These are phyloP conservation scores for Rhynchopsitta pachyrhyncha DNA, from an alignment of 2,113 vertebrate genomes.

Conservation along the genomic window DNA sequence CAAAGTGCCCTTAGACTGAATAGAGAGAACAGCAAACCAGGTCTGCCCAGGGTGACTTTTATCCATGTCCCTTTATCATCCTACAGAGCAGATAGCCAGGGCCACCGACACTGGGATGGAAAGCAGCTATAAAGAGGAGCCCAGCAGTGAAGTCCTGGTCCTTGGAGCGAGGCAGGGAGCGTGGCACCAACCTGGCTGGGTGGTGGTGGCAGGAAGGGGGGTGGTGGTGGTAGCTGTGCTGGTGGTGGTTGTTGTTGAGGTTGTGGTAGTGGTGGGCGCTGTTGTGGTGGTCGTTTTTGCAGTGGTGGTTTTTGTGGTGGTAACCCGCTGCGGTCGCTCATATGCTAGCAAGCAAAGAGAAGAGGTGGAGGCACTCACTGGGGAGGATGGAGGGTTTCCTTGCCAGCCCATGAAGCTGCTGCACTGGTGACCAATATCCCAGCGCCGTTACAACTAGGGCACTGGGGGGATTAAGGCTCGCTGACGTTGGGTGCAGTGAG, in stretches of 20 bases:
- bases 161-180: neutral
- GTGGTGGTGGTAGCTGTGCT: neutral
- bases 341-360: slow-evolving; percentile 39
- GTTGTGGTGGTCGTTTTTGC: neutral
- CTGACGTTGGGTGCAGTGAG: neutral
- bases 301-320: neutral
- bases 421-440: neutral
- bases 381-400: neutral
- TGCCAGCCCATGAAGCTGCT: neutral
- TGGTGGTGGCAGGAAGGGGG: neutral
- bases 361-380: neutral
- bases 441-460: neutral
- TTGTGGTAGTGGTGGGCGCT: neutral
- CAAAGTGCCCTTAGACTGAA: neutral
- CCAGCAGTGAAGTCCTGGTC: rapidly evolving
- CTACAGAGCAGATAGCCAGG: neutral
- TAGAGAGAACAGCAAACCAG: neutral
- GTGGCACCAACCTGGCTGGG: slow-evolving; percentile 71
- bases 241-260: neutral
- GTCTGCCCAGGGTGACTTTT: slow-evolving; percentile 30
- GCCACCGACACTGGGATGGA: rapidly evolving
- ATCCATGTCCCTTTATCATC: slow-evolving; percentile 29
- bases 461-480: neutral
- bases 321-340: slow-evolving; percentile 20
- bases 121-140: neutral